phyloP scores from a whole-genome alignment of 1,140 invertebrate genomes.

The Dufourea novaeangliae region DNA sequence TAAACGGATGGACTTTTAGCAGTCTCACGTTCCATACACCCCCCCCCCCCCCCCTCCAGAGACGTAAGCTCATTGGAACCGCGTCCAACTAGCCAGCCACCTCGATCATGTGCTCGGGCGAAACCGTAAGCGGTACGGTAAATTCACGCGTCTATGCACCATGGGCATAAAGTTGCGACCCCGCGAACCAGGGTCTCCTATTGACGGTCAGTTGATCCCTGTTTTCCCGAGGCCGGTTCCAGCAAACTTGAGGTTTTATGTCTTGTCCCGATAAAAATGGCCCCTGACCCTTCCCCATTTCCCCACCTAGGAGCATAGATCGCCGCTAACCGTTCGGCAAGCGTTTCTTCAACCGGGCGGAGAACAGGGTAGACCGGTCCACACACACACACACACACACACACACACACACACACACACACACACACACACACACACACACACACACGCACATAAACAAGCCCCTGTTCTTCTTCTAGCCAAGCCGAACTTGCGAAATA shows the following conservation, averaged over 20 bases:
- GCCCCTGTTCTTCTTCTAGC: slow-evolving; percentile 7
- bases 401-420: too few species aligned
- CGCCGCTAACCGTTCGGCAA: background rate
- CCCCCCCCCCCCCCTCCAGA: too few species aligned
- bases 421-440: too few species aligned
- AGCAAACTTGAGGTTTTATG: slow-evolving; percentile 6
- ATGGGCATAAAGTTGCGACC: slow-evolving; percentile 10
- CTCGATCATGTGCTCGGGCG: slow-evolving; percentile 8
- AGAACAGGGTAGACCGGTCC: slow-evolving; percentile 12
- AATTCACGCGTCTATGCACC: slow-evolving; percentile 14
- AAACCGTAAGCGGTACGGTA: background rate
- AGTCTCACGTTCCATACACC: too few species aligned
- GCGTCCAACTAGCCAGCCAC: slow-evolving; percentile 8
- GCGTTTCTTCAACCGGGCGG: slow-evolving; percentile 1
- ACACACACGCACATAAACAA: too few species aligned
- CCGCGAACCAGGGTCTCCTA: background rate
- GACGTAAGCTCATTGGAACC: background rate
- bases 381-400: too few species aligned
- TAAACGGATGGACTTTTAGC: too few species aligned
- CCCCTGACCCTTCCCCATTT: too few species aligned
- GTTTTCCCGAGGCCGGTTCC: slow-evolving; percentile 4
- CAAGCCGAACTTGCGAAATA: slow-evolving; percentile 65
- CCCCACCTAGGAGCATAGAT: too few species aligned
- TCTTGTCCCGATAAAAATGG: slow-evolving; percentile 7
- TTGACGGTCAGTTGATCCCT: background rate